A percentile compares a stretch with the other conserved stretches of the same genome.
These are phyloP conservation scores for Champsocephalus esox DNA, from an alignment of 2,797 vertebrate genomes.

Conservation along the genomic window DNA sequence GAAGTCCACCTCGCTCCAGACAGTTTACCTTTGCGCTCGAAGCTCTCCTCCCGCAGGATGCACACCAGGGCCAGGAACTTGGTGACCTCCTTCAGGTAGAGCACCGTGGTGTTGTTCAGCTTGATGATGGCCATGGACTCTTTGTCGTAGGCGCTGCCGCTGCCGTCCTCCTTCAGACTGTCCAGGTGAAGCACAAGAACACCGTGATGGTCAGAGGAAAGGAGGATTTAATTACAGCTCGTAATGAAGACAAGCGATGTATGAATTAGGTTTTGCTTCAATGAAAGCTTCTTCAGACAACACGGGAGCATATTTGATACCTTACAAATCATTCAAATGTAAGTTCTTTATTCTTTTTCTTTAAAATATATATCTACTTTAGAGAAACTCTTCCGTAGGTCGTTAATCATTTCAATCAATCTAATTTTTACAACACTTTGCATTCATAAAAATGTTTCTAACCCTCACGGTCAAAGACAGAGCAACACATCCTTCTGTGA, in stretches of 20 bases:
- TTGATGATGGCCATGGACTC: slow-evolving; percentile 99
- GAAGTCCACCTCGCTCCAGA: slow-evolving; percentile 24
- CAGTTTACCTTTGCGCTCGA: slow-evolving; percentile 95
- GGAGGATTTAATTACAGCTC: slow-evolving; percentile 29
- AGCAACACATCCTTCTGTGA: too few relatives aligned
- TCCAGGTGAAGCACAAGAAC: slow-evolving; percentile 17
- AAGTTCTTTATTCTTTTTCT: neutral
- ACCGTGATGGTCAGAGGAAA: neutral
- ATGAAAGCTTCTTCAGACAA: slow-evolving; percentile 24
- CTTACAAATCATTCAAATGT: slow-evolving; percentile 14
- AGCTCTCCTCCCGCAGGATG: slow-evolving; percentile 99
- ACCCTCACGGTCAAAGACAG: too few relatives aligned
- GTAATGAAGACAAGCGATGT: slow-evolving; percentile 39
- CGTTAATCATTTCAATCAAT: neutral
- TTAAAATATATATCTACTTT: slow-evolving; percentile 21
- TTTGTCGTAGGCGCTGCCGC: slow-evolving; percentile 98
- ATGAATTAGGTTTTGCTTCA: slow-evolving; percentile 42
- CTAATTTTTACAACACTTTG: too few relatives aligned
- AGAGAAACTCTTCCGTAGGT: neutral
- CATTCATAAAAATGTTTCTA: too few relatives aligned
- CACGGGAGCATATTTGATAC: slow-evolving; percentile 21
- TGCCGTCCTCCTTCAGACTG: slow-evolving; percentile 97
- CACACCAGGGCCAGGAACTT: slow-evolving; percentile 99
- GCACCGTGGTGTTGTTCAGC: slow-evolving; percentile 99
- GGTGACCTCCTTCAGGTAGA: slow-evolving; percentile 99